A percentile compares a stretch with the other conserved stretches of the same genome.
These are phyloP conservation scores for Montifringilla adamsi DNA, from an alignment of 2,113 vertebrate species.

Conservation along the genomic window DNA sequence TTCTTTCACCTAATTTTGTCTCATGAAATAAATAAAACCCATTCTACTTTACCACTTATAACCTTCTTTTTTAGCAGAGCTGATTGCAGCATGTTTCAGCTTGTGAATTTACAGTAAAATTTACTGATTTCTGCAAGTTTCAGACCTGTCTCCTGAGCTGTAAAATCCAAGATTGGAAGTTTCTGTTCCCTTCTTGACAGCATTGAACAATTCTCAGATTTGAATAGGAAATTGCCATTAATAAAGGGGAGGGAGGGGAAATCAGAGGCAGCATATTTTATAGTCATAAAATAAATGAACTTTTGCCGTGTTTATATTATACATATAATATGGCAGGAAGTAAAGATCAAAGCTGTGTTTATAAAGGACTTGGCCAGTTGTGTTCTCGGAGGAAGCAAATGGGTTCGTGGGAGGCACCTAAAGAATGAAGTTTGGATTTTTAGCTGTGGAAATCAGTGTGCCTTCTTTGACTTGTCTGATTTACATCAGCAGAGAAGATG, in stretches of 20 bases:
- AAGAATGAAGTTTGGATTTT: neutral
- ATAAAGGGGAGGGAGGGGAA: neutral
- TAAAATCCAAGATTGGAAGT: neutral
- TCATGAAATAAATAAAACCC: neutral
- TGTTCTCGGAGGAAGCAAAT: neutral
- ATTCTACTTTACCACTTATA: neutral
- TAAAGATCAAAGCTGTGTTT: slow-evolving; percentile 11
- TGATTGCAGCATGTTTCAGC: neutral
- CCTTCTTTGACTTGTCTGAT: neutral
- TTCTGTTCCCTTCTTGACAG: neutral
- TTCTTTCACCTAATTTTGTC: neutral
- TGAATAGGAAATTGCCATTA: slow-evolving; percentile 17
- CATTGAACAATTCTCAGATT: neutral
- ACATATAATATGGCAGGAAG: slow-evolving; percentile 13
- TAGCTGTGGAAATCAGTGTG: neutral
- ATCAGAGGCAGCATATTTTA: neutral
- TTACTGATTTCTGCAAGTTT: neutral
- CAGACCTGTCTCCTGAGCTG: neutral
- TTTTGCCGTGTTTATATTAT: neutral
- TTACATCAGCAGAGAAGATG: neutral
- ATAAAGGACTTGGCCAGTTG: slow-evolving; percentile 3
- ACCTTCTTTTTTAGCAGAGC: neutral
- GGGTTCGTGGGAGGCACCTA: neutral
- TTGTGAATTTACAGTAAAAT: neutral
- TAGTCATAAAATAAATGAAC: neutral